Base-by-base conservation (phyloP, 1,140 invertebrate genomes). In the Cheumatopsyche charites region DNA sequence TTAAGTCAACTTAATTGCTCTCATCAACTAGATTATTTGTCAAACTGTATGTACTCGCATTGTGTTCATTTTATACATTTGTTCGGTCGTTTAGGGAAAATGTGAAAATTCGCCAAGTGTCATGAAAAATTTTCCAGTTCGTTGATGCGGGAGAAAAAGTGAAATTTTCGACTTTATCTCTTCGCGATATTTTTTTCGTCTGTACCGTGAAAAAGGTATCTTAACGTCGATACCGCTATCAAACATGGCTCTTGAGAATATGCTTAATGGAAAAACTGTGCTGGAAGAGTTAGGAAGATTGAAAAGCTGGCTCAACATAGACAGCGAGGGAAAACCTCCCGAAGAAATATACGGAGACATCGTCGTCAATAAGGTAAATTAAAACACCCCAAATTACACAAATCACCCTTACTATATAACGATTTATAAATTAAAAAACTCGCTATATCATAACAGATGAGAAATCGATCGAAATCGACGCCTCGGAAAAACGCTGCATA, bases 291-390 rank as follows among this genome's bases (percentile, higher is more conserved):
- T 75, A 11, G 74, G 74, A 23, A 70, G 71, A 36, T 55, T 75
- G 67, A 75, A 68, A 62, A 70, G 13, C 49, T 75, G 74, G 74
- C 71, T 75, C 7, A 71, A 75, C 49, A 71, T 70, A n/a, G 74
- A 75, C 25, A 62, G 65, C n/a, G 71, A 75, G 9, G 67, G 52
- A 15, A 73, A 45, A 68, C 67, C 67, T 3, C 69, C 73, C 0
- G 71, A 67, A 26, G 62, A 71, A 55, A 70, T 73, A 61, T 71
- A 71, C 63, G 74, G 71, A 15, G 52, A 52, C 15, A 47, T 62
- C 42, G 47, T 75, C 47, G 43, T 70, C 41, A 70, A 49, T 23
- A 75, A 75, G 74, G 74, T 75, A 42, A 36, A 36, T 36, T 36
- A 9, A 36, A 36, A 36, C 29, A 4, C 9, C 29, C 3, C 29